These are phyloP conservation scores for Centrocercus urophasianus DNA, from an alignment of 2,113 vertebrate genomes.

Conservation along the genomic window DNA sequence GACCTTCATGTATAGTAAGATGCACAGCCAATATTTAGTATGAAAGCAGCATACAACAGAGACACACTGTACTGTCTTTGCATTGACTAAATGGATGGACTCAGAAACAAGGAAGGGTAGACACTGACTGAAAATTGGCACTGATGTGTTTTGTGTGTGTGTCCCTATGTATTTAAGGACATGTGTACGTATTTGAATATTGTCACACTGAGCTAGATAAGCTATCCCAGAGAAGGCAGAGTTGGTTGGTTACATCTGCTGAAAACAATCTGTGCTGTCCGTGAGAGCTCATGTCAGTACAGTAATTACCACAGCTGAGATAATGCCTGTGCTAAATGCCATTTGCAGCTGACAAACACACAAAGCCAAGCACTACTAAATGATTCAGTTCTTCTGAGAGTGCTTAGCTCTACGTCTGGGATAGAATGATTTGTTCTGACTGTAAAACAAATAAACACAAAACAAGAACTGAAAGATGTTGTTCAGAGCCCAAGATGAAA, in stretches of 20 bases:
- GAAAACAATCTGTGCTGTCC: conserved; percentile 70
- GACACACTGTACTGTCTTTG: conserved; percentile 20
- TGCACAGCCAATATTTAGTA: conserved; percentile 36
- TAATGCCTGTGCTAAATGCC: conserved; percentile 78
- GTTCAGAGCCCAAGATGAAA: not conserved
- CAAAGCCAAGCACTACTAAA: conserved; percentile 67
- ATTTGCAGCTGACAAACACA: conserved; percentile 74
- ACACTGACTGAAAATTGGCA: conserved; percentile 41
- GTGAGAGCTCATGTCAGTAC: conserved; percentile 71
- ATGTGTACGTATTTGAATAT: not conserved
- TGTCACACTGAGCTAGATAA: conserved; percentile 50
- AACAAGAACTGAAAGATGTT: not conserved
- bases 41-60: conserved; percentile 14
- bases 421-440: conserved; percentile 56
- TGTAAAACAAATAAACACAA: conserved; percentile 46
- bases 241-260: conserved; percentile 74
- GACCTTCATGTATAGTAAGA: conserved; percentile 73
- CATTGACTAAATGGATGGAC: conserved; percentile 51
- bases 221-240: conserved; percentile 56
- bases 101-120: conserved; percentile 35
- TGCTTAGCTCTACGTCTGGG: conserved; percentile 34
- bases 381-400: conserved; percentile 69
- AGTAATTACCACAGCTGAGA: conserved; percentile 79
- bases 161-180: not conserved
- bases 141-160: not conserved